Evolutionary conservation across 2,113 vertebrate genomes (phyloP), one percentile per base, ranked within the genome.

Genomic region (Pygoscelis adeliae): DNA sequence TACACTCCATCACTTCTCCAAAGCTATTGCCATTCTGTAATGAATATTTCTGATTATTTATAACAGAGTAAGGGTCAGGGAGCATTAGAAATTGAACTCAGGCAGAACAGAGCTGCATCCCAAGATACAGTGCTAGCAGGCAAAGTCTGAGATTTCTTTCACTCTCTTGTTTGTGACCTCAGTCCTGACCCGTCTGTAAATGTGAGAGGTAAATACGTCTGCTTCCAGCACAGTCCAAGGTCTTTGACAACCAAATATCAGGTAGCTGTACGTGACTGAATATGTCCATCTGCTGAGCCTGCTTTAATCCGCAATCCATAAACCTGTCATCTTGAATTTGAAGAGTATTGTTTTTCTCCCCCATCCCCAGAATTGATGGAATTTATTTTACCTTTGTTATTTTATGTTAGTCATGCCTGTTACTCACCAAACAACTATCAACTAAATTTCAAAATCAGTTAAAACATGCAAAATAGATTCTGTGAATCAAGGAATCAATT

Each of bases 41-140:
- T 94, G 95, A 97, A 95, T 96, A 97, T 97, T 96, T 97, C 87
- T 96, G 90, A 92, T 97, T 96, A 95, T 95, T 97, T 96, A 93
- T 89, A 96, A 81, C 88, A 56, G 55, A 91, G 30, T 18, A 73
- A 84, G 93, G 96, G 94, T 97, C 96, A 97, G 85, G 58, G 93
- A 94, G 83, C 89, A 91, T 66, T 90, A 82, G 87, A 92, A 91
- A 96, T 78, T 82, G 83, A 91, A 88, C 80, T 94, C 59, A 3
- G 65, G 66, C 44, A 73, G 83, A 93, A 67, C 38, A 88, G 52
- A 83, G 72, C 65, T 84, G 72, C 76, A 91, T 82, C 74, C 87
- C 90, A 89, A 46, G 38, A 77, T 2, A 71, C 61, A 73, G n/a
- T 2, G 49, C 81, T 77, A 22, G 77, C 83, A 84, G 93, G 72